phyloP scores from a whole-genome alignment of 2,888 invertebrate species.

The Phaedon cochleariae region DNA sequence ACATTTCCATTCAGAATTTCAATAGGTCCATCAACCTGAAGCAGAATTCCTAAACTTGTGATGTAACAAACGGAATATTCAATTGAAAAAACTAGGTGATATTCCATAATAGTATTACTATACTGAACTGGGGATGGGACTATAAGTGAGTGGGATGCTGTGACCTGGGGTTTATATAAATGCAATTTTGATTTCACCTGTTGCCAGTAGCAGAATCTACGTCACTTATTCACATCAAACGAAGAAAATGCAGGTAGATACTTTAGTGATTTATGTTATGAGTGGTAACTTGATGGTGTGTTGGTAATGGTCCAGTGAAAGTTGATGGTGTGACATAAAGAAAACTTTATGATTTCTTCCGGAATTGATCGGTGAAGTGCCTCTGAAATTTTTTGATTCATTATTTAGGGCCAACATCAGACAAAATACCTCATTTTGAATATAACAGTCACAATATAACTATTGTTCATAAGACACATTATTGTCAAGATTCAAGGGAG shows the following conservation, averaged over 20 bases:
- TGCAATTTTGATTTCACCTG: constrained; percentile 38
- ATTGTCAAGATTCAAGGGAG: no score
- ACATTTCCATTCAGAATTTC: no score
- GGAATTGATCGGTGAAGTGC: no score
- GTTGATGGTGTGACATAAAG: constrained; percentile 6
- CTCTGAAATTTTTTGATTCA: no score
- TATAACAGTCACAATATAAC: no score
- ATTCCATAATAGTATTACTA: not conserved
- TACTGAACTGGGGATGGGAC: constrained; percentile 11
- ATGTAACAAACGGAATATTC: not conserved
- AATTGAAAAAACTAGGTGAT: constrained; percentile 12
- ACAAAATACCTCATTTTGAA: no score
- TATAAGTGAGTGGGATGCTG: constrained; percentile 31
- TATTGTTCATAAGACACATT: no score
- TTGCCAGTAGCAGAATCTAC: constrained; percentile 33
- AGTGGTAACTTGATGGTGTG: constrained; percentile 13
- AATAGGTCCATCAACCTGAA: no score
- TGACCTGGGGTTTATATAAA: constrained; percentile 37
- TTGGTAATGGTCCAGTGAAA: constrained; percentile 20
- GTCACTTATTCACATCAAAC: constrained; percentile 8
- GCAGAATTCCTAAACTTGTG: not conserved
- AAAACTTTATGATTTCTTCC: not conserved
- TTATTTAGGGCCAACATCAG: not conserved
- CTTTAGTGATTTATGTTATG: constrained; percentile 15
- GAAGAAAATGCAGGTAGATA: constrained; percentile 38